Evolutionary conservation across 2,113 vertebrate genomes (phyloP).

Genomic region (Ceyx margarethae): DNA sequence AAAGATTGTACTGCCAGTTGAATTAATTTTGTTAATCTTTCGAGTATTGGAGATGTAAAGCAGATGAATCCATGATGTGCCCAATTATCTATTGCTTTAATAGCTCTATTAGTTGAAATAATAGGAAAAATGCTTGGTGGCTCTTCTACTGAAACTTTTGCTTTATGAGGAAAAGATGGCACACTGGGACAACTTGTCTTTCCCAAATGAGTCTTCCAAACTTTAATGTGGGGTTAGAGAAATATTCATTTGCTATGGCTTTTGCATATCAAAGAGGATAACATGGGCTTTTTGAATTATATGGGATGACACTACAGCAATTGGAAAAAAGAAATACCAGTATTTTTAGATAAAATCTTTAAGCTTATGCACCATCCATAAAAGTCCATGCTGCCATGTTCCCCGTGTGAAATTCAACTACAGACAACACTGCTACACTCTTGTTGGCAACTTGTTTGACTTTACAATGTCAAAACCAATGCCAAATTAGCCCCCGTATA

Average conservation of each 20-base stretch:
- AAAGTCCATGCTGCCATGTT: not conserved
- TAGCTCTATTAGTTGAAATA: conserved; percentile 31
- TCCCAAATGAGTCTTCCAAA: not conserved
- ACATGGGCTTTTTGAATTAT: not conserved
- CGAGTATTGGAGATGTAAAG: conserved; percentile 8
- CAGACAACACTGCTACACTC: not conserved
- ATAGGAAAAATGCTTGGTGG: not conserved
- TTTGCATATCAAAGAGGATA: not conserved
- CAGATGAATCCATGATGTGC: conserved; percentile 9
- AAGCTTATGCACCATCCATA: not conserved
- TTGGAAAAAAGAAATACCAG: not conserved
- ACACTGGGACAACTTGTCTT: not conserved
- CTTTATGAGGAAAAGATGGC: not conserved
- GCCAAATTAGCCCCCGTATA: not conserved
- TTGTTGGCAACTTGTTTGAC: not conserved
- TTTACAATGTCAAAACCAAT: not conserved
- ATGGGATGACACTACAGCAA: not conserved
- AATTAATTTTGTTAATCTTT: conserved; percentile 28
- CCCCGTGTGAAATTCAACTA: not conserved
- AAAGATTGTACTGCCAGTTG: conserved; percentile 3
- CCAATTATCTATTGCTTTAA: conserved; percentile 12
- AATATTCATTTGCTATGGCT: not conserved
- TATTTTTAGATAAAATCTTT: not conserved
- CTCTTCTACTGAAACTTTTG: not conserved
- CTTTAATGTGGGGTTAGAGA: not conserved